Evolutionary conservation across 2,888 invertebrate species (phyloP).

Genomic region (Eristalis arbustorum): DNA sequence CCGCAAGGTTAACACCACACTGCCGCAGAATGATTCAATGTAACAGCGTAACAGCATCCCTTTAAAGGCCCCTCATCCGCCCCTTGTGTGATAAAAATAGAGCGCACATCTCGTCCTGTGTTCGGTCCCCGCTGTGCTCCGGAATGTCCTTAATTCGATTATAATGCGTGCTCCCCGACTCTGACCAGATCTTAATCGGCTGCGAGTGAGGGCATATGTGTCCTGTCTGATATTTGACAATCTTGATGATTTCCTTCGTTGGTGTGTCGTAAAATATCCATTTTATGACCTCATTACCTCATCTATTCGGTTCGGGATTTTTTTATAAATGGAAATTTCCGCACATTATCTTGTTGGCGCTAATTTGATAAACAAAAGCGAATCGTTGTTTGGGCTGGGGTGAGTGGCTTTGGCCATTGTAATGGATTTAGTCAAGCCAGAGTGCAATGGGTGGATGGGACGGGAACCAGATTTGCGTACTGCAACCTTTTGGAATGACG

Average conservation of each 20-base stretch:
- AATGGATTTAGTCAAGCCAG: background rate
- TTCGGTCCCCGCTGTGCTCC: background rate
- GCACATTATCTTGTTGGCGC: background rate
- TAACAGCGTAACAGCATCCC: background rate
- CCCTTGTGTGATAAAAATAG: background rate
- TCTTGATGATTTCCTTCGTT: constrained; percentile 13
- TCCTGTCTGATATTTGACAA: background rate
- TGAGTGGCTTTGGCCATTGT: background rate
- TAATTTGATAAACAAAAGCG: background rate
- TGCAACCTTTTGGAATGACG: too few species aligned
- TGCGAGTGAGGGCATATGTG: constrained; percentile 9
- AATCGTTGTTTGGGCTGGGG: background rate
- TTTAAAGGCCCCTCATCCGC: background rate
- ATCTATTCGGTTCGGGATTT: background rate
- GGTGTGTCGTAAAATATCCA: constrained; percentile 26
- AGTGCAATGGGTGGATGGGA: too few species aligned
- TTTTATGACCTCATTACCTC: constrained; percentile 13
- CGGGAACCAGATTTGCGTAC: background rate
- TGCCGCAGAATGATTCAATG: background rate
- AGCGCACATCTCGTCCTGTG: background rate
- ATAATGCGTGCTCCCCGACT: constrained; percentile 16
- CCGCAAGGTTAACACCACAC: background rate
- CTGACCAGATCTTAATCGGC: constrained; percentile 16
- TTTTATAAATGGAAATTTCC: background rate
- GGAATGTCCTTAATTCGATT: constrained; percentile 35